phyloP scores from a whole-genome alignment of 2,888 invertebrate species.

The Protophormia terraenovae region DNA sequence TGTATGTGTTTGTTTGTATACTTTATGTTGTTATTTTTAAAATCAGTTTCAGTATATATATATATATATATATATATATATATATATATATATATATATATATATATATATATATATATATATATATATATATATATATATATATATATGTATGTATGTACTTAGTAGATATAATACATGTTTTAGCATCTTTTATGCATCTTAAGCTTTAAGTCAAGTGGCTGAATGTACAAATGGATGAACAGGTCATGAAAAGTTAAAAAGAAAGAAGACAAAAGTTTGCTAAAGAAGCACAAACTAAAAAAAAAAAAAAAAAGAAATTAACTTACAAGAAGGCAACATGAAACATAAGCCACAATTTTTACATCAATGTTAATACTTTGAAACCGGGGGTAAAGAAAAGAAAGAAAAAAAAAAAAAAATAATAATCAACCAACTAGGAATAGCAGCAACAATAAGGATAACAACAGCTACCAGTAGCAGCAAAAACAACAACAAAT shows the following conservation, averaged over 20 bases:
- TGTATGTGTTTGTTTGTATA: too few species aligned
- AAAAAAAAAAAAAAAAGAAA: constrained; percentile 16
- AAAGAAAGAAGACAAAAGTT: constrained; percentile 2
- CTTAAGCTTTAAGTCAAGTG: constrained; percentile 47
- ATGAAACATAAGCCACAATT: constrained; percentile 45
- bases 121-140: neutral
- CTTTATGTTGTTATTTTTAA: too few species aligned
- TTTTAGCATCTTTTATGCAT: constrained; percentile 27
- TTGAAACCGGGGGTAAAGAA: neutral
- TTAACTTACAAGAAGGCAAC: constrained; percentile 19
- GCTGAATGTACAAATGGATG: constrained; percentile 32
- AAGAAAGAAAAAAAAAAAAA: constrained; percentile 18
- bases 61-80: too few species aligned
- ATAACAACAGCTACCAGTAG: neutral
- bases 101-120: too few species aligned
- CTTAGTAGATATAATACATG: neutral
- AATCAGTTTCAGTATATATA: too few species aligned
- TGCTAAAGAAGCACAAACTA: neutral
- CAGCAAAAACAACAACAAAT: neutral
- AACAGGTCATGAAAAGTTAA: constrained; percentile 40
- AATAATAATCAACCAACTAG: neutral
- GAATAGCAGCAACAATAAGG: neutral
- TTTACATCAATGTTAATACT: constrained; percentile 23
- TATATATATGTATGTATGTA: neutral
- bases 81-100: too few species aligned